Base-by-base conservation (phyloP, 2,113 vertebrate species). In the Elephas maximus region DNA sequence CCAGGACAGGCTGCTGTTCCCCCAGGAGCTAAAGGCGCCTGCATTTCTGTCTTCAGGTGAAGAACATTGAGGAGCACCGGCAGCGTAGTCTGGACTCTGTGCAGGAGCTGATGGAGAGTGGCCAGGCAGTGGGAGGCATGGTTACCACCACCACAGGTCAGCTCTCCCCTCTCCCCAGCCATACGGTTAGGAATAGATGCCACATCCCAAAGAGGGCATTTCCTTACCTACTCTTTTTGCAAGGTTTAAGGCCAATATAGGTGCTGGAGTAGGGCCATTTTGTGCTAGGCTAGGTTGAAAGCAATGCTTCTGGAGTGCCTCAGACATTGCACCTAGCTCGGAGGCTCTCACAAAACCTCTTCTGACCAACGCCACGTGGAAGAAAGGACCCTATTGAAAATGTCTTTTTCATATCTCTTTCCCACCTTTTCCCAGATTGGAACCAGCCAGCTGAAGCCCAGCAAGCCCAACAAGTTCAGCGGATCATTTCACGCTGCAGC, bases 141-240 rank as follows among this genome's bases (percentile, higher is more conserved):
- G 99, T 99, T 97, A 99, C 99, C 99, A 99, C 99, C 83, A 99
- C 99, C 85, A 99, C 99, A 99, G 99, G 99, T 99, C 87, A 98
- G 94, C 9, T 18, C 92, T 37, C 44, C 6, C 74, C 5, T 79
- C 71, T n/a, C 33, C 53, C n/a, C 26, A 11, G 30, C 81, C 17
- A 80, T 77, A 24, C n/a, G 26, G 8, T 53, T 45, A 79, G 44
- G 44, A 69, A 28, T 5, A 95, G 41, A 84, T 77, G 12, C 78
- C 78, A 28, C 5, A 83, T 33, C 30, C 60, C 69, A 82, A 65
- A 88, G 65, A 11, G 67, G 26, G 30, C 17, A 53, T 88, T 96
- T 95, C 41, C 33, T 85, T 95, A n/a, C 26, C 23, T 94, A 26
- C 21, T 91, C 17, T 28, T 28, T 90, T 23, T 48, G 21, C 3